A percentile compares a stretch with the other conserved stretches of the same genome.
Evolutionary conservation across 2,113 vertebrate genomes (phyloP).

Genomic region (Micromys minutus): DNA sequence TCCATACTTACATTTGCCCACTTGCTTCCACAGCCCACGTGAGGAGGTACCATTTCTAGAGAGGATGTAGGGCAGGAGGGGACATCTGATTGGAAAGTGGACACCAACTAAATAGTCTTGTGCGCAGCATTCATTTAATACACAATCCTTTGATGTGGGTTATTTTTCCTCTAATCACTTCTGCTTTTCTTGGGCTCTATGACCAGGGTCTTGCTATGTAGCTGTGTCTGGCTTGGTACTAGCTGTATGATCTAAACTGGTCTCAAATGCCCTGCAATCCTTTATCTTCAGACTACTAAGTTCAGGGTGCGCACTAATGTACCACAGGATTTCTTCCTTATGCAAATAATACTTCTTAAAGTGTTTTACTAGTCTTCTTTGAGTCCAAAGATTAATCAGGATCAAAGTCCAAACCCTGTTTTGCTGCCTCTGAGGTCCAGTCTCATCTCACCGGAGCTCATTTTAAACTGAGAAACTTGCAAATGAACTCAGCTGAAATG

Average conservation of each 20-base stretch:
- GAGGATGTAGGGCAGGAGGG: neutral
- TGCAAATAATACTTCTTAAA: neutral
- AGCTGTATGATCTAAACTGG: neutral
- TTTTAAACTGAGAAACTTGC: neutral
- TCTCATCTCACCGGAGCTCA: neutral
- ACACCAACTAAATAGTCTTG: neutral
- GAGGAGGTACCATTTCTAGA: neutral
- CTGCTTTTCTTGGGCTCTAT: neutral
- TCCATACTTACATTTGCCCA: neutral
- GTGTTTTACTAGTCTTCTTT: neutral
- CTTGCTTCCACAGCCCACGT: neutral
- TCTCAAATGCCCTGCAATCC: neutral
- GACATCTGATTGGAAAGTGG: neutral
- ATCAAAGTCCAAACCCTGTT: neutral
- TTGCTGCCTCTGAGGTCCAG: neutral
- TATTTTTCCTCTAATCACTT: neutral
- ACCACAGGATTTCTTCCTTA: neutral
- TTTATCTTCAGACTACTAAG: neutral
- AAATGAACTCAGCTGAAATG: neutral
- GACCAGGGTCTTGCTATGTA: neutral
- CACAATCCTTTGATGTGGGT: neutral
- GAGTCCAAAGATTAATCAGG: neutral
- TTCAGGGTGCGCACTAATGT: too few relatives aligned
- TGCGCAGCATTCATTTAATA: neutral
- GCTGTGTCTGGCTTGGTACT: neutral